phyloP scores from a whole-genome alignment of 1,140 invertebrate species.

The Sitophilus oryzae region DNA sequence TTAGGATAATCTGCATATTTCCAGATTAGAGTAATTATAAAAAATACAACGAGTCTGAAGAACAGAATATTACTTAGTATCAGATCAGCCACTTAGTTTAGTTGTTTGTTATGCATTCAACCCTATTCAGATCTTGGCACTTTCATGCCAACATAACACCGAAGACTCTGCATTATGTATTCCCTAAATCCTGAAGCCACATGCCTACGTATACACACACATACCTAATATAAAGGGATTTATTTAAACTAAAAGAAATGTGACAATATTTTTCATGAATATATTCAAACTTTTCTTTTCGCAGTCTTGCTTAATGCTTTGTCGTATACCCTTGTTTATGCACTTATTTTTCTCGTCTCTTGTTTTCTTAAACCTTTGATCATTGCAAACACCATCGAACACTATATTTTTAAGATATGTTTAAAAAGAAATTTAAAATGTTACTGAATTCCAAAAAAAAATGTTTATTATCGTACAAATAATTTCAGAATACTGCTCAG shows the following conservation, averaged over 20 bases:
- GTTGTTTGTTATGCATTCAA: slow-evolving; percentile 41
- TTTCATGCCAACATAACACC: slow-evolving; percentile 34
- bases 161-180: slow-evolving; percentile 39
- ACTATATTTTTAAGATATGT: too few relatives aligned
- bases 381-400: too few relatives aligned
- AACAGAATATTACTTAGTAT: slow-evolving; percentile 5
- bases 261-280: slow-evolving; percentile 26
- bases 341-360: neutral
- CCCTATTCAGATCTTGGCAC: slow-evolving; percentile 32
- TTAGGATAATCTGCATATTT: too few relatives aligned
- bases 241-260: slow-evolving; percentile 29
- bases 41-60: neutral
- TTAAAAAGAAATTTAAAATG: too few relatives aligned
- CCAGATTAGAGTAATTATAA: too few relatives aligned
- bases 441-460: too few relatives aligned
- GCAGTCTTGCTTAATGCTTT: neutral
- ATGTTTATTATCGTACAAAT: too few relatives aligned
- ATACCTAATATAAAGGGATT: slow-evolving; percentile 39
- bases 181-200: slow-evolving; percentile 36
- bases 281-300: slow-evolving; percentile 19
- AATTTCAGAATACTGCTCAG: too few relatives aligned
- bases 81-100: slow-evolving; percentile 34
- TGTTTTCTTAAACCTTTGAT: neutral
- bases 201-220: slow-evolving; percentile 34
- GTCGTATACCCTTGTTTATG: neutral